A percentile compares a stretch with the other conserved stretches of the same genome.
Evolutionary conservation across 2,888 invertebrate genomes (phyloP).

Genomic region (Eupithecia inturbata): DNA sequence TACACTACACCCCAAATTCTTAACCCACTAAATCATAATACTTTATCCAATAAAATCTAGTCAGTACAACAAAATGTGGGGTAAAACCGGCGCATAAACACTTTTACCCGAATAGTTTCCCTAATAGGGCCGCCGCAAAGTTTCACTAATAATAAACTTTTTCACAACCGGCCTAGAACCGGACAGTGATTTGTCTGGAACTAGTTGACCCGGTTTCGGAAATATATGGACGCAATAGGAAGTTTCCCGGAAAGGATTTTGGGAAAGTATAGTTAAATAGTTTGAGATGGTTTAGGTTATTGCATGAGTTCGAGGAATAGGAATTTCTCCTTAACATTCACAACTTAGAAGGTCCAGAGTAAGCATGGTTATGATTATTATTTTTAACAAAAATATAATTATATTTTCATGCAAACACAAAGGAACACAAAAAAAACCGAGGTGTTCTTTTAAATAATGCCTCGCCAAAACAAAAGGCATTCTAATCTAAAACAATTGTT

Average conservation of each 20-base stretch:
- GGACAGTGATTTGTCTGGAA: constrained; percentile 46
- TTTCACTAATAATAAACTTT: constrained; percentile 50
- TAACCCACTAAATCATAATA: constrained; percentile 13
- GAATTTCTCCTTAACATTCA: background rate
- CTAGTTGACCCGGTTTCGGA: constrained; percentile 45
- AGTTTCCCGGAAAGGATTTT: constrained; percentile 39
- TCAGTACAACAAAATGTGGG: constrained; percentile 17
- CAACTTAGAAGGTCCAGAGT: background rate
- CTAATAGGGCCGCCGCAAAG: constrained; percentile 38
- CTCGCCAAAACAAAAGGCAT: constrained; percentile 39
- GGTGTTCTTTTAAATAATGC: constrained; percentile 24
- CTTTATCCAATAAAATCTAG: constrained; percentile 18
- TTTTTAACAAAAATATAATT: background rate
- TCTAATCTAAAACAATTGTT: constrained; percentile 45
- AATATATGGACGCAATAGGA: constrained; percentile 41
- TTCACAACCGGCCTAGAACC: constrained; percentile 38
- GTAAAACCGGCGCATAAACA: constrained; percentile 31
- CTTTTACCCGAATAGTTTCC: constrained; percentile 33
- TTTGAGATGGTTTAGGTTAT: constrained; percentile 17
- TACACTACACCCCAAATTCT: constrained; percentile 5
- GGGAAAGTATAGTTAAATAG: constrained; percentile 28
- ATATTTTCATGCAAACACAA: background rate
- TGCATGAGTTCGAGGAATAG: constrained; percentile 12
- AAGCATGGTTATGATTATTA: background rate
- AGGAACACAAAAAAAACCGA: background rate